Evolutionary conservation across 2,888 invertebrate species (phyloP).

Genomic region (Melolontha melolontha): DNA sequence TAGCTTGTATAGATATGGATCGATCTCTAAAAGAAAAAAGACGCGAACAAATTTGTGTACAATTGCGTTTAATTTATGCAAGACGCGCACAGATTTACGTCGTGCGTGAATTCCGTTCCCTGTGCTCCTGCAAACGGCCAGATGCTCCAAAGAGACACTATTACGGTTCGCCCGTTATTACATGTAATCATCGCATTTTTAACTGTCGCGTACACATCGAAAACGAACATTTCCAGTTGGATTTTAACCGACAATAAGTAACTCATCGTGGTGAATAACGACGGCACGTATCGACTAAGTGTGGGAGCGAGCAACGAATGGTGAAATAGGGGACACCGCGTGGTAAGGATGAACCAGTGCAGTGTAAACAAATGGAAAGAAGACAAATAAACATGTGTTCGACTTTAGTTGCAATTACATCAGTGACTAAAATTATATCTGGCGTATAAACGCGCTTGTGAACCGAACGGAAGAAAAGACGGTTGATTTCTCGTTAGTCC

Average conservation of each 20-base stretch:
- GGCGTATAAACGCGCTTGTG: neutral
- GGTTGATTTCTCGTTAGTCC: constrained; percentile 1
- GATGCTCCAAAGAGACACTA: too few species aligned
- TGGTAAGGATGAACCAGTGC: constrained; percentile 26
- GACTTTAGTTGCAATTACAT: constrained; percentile 39
- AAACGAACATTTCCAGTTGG: constrained; percentile 1
- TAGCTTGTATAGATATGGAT: too few species aligned
- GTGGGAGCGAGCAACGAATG: constrained; percentile 26
- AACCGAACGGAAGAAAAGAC: constrained; percentile 19
- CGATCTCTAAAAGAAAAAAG: too few species aligned
- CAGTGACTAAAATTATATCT: constrained; percentile 37
- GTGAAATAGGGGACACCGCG: constrained; percentile 19
- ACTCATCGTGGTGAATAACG: constrained; percentile 5
- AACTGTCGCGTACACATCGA: too few species aligned
- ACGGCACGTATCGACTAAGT: constrained; percentile 18
- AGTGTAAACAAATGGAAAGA: constrained; percentile 34
- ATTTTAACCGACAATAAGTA: constrained; percentile 19
- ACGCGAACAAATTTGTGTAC: too few species aligned
- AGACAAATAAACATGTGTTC: constrained; percentile 35
- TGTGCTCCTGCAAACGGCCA: too few species aligned
- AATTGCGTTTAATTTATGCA: too few species aligned
- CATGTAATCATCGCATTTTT: too few species aligned
- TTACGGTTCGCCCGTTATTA: too few species aligned
- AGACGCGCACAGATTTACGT: too few species aligned
- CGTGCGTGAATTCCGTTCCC: too few species aligned